Percentiles rank a stretch among this genome's conserved stretches.
Evolutionary conservation across 2,113 vertebrate genomes (phyloP).

Genomic region (Myanophis thanlyinensis): DNA sequence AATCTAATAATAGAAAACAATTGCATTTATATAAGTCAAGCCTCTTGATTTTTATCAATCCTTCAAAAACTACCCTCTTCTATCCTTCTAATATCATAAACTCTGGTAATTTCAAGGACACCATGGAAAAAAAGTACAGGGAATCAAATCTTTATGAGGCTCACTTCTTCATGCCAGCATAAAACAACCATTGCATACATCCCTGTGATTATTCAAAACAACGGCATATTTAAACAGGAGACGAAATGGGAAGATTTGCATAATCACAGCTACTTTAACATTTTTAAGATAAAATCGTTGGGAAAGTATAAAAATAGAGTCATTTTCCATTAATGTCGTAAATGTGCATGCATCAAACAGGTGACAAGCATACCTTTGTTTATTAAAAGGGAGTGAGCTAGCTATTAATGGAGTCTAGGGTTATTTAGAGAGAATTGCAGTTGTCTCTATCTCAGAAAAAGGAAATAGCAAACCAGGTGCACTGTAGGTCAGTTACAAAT

Average conservation of each 20-base stretch:
- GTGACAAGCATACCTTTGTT: slow-evolving; percentile 63
- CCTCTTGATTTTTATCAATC: background rate
- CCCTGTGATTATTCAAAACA: slow-evolving; percentile 18
- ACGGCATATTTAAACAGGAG: slow-evolving; percentile 40
- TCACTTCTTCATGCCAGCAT: background rate
- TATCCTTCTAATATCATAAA: background rate
- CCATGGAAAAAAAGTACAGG: background rate
- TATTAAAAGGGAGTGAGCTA: slow-evolving; percentile 62
- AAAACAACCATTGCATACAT: background rate
- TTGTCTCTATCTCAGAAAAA: slow-evolving; percentile 73
- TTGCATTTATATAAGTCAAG: background rate
- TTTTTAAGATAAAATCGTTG: slow-evolving; percentile 33
- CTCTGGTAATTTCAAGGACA: background rate
- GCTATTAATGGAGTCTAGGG: slow-evolving; percentile 66
- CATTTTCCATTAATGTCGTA: slow-evolving; percentile 52
- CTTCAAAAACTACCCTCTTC: background rate
- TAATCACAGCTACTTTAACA: slow-evolving; percentile 4
- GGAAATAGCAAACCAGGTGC: slow-evolving; percentile 70
- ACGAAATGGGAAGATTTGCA: slow-evolving; percentile 36
- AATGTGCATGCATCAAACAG: slow-evolving; percentile 56
- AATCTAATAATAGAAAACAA: background rate
- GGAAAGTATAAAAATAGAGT: slow-evolving; percentile 37
- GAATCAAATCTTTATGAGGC: background rate
- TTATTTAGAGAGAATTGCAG: slow-evolving; percentile 73
- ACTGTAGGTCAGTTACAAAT: slow-evolving; percentile 76